These are phyloP conservation scores for Drosophila pseudoananassae DNA, from an alignment of 1,140 invertebrate genomes.

Conservation along the genomic window DNA sequence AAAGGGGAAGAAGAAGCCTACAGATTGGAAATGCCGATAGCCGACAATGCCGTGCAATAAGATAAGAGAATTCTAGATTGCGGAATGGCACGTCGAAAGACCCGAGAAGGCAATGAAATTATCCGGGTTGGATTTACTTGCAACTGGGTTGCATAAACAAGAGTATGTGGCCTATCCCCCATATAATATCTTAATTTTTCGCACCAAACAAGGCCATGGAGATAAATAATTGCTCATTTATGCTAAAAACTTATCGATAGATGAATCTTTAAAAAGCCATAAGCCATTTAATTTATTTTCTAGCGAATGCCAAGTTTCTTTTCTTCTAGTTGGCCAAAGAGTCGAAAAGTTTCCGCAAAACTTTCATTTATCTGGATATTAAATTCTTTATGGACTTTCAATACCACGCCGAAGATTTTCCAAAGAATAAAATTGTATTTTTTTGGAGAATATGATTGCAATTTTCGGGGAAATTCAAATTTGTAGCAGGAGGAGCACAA, in stretches of 20 bases:
- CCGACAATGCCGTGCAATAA: constrained; percentile 29
- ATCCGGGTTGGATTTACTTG: constrained; percentile 5
- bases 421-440: constrained; percentile 17
- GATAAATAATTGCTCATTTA: not conserved
- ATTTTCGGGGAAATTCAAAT: constrained; percentile 21
- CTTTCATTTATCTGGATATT: constrained; percentile 38
- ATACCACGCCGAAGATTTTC: constrained; percentile 9
- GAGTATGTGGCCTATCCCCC: not conserved
- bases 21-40: constrained; percentile 48
- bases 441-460: constrained; percentile 20
- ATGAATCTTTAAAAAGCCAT: constrained; percentile 5
- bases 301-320: constrained; percentile 5
- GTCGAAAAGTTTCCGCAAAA: constrained; percentile 15
- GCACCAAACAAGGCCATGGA: not conserved
- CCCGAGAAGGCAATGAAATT: not conserved
- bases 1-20: constrained; percentile 26
- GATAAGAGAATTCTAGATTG: constrained; percentile 44
- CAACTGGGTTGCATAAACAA: not conserved
- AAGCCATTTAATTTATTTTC: constrained; percentile 10
- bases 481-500: constrained; percentile 20
- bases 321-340: constrained; percentile 3
- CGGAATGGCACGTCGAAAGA: constrained; percentile 1
- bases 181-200: no score
- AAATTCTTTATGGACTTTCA: constrained; percentile 34
- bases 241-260: not conserved